Base-by-base conservation (phyloP, 2,113 vertebrate genomes). In the Octodon degus region DNA sequence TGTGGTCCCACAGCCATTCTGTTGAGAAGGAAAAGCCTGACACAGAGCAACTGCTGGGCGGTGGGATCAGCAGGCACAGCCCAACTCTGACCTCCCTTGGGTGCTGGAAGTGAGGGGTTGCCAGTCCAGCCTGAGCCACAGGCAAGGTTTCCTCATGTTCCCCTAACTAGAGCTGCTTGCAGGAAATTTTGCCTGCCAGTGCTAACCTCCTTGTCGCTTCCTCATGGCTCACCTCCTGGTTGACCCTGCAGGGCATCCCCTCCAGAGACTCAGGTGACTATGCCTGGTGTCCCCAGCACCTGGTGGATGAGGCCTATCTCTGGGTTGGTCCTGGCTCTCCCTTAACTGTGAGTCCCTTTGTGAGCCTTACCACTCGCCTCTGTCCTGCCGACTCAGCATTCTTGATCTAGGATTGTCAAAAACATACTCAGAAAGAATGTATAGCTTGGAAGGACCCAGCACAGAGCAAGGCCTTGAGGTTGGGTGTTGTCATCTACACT, bases 401-500 rank as follows among this genome's bases (percentile, higher is more conserved):
- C 67, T 43, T 32, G 12, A 65, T 5, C 79, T 25, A 40, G 32
- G 37, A 81, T n/a, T 67, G n/a, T 27, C 58, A 67, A 67, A 85
- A n/a, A 25, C 67, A 30, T 16, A 14, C 30, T 37, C 10, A 19
- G 55, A 65, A 53, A 94, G 55, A 30, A 55, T 7, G 4, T 11
- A 12, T 37, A 27, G 43, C 7, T 34, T 4, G 14, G 72, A 16
- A 58, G 62, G 10, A 14, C 68, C 27, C 60, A 37, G 47, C 17
- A 47, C 17, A 24, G 0, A 47, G 20, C 65, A 19, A 24, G 37
- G 60, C 10, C 87, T 12, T 27, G 11, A 30, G 62, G 10, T n/a
- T 14, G 24, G 20, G 32, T 13, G 3, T 30, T 55, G 13, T 19
- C 5, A 1, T 43, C 9, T 7, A 10, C 16, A 2, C 24, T 20